Evolutionary conservation across 2,888 invertebrate genomes (phyloP), one percentile per base, ranked within the genome.

Genomic region (Dioctria rufipes): DNA sequence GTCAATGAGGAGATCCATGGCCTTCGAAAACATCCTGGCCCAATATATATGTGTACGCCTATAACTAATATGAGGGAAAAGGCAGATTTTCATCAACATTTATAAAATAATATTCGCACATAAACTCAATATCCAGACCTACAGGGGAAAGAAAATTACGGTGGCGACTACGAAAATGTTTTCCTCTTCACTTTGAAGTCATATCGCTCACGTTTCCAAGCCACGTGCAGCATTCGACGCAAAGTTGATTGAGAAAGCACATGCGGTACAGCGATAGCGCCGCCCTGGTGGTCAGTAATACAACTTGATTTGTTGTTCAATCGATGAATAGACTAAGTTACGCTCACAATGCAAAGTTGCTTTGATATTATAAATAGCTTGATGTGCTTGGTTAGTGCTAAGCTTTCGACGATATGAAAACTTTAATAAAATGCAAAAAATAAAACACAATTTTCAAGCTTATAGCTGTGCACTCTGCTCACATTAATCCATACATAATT

Each of bases 221-320:
- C 82, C 82, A 83, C 83, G 83, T 83, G 83, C 83, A 80, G 3
- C 75, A 43, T 40, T 54, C 66, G 80, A 73, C 60, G 54, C 63
- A 71, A 25, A 58, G 61, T 54, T 67, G 63, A 77, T 61, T 77
- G 61, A 63, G 63, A 77, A 63, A 77, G 63, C 77, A 63, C 46
- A 63, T 49, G 25, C 25, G 61, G 25, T 25, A 25, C 25, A 9
- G n/a, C 11, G 2, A 8, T 4, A 63, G 77, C 79, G 79, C 79
- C 79, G 79, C 79, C 67, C 79, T 79, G 67, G 79, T 79, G 67
- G 67, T 51, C 79, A 49, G 77, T 63, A 49, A 63, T 40, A 5
- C 6, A 6, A 77, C 61, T 63, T 25, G 25, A 61, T 25, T 63
- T 43, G 49, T 77, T 77, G 49, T 77, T 77, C 63, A 73, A 73